These are phyloP conservation scores for Drosophila percnosoma DNA, from an alignment of 2,888 invertebrate species.

Conservation along the genomic window DNA sequence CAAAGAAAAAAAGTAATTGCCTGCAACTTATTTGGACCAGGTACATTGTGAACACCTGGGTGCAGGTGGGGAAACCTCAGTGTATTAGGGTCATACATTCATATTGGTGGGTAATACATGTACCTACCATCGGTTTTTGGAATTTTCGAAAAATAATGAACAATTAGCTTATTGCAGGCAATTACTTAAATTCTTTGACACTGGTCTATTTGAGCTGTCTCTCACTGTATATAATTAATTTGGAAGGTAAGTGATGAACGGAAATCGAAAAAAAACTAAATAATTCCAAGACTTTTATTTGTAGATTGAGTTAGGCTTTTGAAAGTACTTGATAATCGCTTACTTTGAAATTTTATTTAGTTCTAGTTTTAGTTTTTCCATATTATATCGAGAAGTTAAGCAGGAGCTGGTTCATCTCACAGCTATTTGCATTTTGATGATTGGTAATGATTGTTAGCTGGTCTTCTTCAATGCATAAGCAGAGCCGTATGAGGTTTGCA, in stretches of 20 bases:
- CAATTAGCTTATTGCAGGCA: too few species aligned
- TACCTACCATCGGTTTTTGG: too few species aligned
- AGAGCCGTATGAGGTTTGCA: slow-evolving; percentile 43
- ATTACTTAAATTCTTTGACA: too few species aligned
- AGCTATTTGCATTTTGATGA: slow-evolving; percentile 1
- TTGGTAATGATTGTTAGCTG: not conserved
- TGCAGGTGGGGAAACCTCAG: too few species aligned
- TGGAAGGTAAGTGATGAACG: not conserved
- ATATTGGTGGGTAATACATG: too few species aligned
- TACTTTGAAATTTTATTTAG: not conserved
- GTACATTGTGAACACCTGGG: too few species aligned
- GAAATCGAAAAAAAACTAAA: not conserved
- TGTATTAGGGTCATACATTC: too few species aligned
- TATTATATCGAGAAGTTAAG: not conserved
- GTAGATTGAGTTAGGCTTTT: accelerated
- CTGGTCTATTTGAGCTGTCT: too few species aligned
- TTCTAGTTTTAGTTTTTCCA: not conserved
- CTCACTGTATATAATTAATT: not conserved
- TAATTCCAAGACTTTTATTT: not conserved
- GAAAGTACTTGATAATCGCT: not conserved
- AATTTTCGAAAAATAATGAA: too few species aligned
- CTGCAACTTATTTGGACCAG: too few species aligned
- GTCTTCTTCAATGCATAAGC: slow-evolving; percentile 2
- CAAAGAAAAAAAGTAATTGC: too few species aligned
- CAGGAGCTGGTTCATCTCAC: not conserved